These are phyloP conservation scores for Callimorpha dominula DNA, from an alignment of 2,888 invertebrate genomes.

Conservation along the genomic window DNA sequence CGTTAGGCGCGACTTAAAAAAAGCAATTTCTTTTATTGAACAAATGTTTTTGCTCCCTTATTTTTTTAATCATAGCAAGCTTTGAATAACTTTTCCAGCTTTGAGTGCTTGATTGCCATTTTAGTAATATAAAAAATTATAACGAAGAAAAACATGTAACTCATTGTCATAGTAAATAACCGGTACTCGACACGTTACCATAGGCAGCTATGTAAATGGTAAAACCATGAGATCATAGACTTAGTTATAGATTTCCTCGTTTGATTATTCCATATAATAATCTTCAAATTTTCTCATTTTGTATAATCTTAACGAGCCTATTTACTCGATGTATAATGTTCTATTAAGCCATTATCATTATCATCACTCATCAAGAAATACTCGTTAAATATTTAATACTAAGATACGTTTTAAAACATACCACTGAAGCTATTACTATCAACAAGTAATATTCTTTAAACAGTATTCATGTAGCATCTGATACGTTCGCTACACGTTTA, in stretches of 20 bases:
- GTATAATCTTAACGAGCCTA: not conserved
- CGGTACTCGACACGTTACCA: not conserved
- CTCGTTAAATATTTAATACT: not conserved
- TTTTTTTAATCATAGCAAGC: too few relatives aligned
- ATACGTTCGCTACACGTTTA: slow-evolving; percentile 28
- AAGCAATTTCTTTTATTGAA: too few relatives aligned
- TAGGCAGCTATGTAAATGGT: not conserved
- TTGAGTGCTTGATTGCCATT: too few relatives aligned
- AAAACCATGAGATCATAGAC: not conserved
- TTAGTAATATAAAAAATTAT: not conserved
- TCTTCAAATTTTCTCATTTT: not conserved
- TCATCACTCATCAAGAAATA: not conserved
- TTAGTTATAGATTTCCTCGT: not conserved
- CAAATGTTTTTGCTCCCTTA: too few relatives aligned
- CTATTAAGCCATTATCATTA: not conserved
- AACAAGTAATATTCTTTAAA: slow-evolving; percentile 26
- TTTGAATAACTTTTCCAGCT: too few relatives aligned
- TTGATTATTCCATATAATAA: too few relatives aligned
- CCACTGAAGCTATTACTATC: slow-evolving; percentile 19
- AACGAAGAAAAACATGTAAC: not conserved
- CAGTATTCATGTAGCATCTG: slow-evolving; percentile 42
- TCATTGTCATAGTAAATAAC: slow-evolving; percentile 1
- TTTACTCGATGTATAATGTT: not conserved
- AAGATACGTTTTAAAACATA: slow-evolving; percentile 3
- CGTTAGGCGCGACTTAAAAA: too few relatives aligned